phyloP scores from a whole-genome alignment of 1,140 invertebrate genomes.

The Euwallacea similis region DNA sequence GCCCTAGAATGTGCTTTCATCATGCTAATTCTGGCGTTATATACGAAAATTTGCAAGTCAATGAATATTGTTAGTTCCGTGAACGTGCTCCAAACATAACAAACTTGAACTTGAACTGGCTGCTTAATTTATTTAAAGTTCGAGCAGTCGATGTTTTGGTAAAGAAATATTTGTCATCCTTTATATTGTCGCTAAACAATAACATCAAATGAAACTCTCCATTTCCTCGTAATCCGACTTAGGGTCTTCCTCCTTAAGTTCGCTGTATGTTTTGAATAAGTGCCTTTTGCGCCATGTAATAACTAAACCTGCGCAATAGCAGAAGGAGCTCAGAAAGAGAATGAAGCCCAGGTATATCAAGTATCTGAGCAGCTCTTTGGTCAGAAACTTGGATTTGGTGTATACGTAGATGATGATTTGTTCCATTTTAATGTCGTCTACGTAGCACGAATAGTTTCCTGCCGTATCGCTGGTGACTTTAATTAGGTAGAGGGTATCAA shows the following conservation, averaged over 20 bases:
- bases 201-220: slow-evolving; percentile 19
- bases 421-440: slow-evolving; percentile 58
- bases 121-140: no score
- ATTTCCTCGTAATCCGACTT: slow-evolving; percentile 34
- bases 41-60: slow-evolving; percentile 5
- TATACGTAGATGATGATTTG: slow-evolving; percentile 56
- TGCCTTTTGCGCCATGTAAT: slow-evolving; percentile 52
- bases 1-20: background rate
- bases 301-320: slow-evolving; percentile 59
- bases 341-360: slow-evolving; percentile 61
- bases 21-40: background rate
- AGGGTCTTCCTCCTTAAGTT: slow-evolving; percentile 44
- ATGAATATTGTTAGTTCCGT: slow-evolving; percentile 1
- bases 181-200: background rate
- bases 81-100: slow-evolving; percentile 6
- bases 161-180: background rate
- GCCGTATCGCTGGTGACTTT: slow-evolving; percentile 57
- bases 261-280: slow-evolving; percentile 50
- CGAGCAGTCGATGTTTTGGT: background rate
- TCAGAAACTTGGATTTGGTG: slow-evolving; percentile 37
- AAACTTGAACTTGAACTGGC: slow-evolving; percentile 25
- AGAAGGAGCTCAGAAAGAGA: slow-evolving; percentile 55
- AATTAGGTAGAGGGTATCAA: slow-evolving; percentile 61
- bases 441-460: slow-evolving; percentile 61
- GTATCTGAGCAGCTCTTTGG: slow-evolving; percentile 57